Conservation (phyloP, 2,797 vertebrate species). For the Aulostomus chinensis region DNA sequence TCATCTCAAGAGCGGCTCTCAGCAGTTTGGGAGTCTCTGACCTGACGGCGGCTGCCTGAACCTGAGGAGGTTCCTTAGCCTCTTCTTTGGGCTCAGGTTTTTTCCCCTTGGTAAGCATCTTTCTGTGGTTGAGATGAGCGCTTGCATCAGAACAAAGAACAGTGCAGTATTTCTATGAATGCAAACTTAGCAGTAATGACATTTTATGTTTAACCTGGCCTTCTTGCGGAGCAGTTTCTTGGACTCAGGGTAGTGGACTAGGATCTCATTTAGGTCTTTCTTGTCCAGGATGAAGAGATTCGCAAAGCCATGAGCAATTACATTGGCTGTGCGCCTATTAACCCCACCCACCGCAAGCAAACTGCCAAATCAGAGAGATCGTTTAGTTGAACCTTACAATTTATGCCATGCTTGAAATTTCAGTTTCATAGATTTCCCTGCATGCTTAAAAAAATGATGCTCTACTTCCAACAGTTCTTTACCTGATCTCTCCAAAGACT, state of each 20-base stretch:
- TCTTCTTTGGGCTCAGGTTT: constrained; percentile 83
- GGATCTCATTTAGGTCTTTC: constrained; percentile 94
- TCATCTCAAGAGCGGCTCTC: constrained; percentile 84
- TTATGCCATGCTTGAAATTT: no score
- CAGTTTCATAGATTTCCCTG: no score
- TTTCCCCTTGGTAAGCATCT: constrained; percentile 88
- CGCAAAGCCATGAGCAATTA: constrained; percentile 92
- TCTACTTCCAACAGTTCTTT: constrained; percentile 11
- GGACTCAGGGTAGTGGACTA: constrained; percentile 96
- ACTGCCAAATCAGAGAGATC: constrained; percentile 68
- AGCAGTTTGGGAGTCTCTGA: constrained; percentile 89
- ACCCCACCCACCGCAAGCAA: constrained; percentile 92
- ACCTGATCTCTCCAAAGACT: constrained; percentile 98
- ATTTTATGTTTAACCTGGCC: constrained; percentile 82
- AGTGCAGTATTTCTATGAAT: not conserved
- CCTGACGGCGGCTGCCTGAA: constrained; percentile 76
- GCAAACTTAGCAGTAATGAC: no score
- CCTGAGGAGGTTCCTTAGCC: constrained; percentile 50
- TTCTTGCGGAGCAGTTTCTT: constrained; percentile 96
- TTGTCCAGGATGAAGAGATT: constrained; percentile 98
- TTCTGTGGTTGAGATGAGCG: constrained; percentile 72
- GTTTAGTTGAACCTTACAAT: not conserved
- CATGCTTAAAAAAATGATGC: not conserved
- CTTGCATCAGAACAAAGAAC: not conserved
- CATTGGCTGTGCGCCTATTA: constrained; percentile 94